These are phyloP conservation scores for Talpa occidentalis DNA, from an alignment of 2,113 vertebrate species.

Conservation along the genomic window DNA sequence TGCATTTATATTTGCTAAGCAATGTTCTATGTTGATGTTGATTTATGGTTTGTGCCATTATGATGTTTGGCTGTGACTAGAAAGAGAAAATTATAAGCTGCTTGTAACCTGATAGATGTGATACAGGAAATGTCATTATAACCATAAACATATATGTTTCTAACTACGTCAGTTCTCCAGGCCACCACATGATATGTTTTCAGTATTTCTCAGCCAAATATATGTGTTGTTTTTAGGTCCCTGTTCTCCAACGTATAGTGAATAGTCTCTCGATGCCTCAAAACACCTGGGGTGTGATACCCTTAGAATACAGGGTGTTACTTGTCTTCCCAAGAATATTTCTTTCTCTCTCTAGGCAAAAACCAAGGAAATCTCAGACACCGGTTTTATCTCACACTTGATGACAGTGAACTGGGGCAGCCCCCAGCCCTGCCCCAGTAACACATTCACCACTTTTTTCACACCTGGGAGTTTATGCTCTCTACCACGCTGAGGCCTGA, in stretches of 20 bases:
- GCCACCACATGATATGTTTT: slow-evolving; percentile 48
- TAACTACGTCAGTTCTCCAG: slow-evolving; percentile 68
- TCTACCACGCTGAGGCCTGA: neutral
- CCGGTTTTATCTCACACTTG: neutral
- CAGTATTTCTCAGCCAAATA: neutral
- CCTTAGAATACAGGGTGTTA: slow-evolving; percentile 24
- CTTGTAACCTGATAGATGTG: slow-evolving; percentile 87
- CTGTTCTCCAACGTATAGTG: neutral
- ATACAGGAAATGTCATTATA: slow-evolving; percentile 84
- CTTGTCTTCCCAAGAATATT: slow-evolving; percentile 11
- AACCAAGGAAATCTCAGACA: neutral
- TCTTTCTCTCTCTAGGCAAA: neutral
- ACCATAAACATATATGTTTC: slow-evolving; percentile 77
- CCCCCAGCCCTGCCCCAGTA: neutral
- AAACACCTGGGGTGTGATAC: neutral
- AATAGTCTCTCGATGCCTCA: neutral
- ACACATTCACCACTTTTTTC: neutral
- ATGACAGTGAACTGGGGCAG: neutral
- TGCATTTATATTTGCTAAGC: slow-evolving; percentile 89
- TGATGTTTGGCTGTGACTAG: slow-evolving; percentile 84
- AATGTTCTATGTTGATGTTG: slow-evolving; percentile 85
- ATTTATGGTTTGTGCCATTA: slow-evolving; percentile 87
- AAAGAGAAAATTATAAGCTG: slow-evolving; percentile 88
- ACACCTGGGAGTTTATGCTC: neutral
- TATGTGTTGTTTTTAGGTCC: slow-evolving; percentile 8